Percentiles rank a stretch among this genome's conserved stretches.
phyloP scores from a whole-genome alignment of 2,113 vertebrate species.

The Anser cygnoides region DNA sequence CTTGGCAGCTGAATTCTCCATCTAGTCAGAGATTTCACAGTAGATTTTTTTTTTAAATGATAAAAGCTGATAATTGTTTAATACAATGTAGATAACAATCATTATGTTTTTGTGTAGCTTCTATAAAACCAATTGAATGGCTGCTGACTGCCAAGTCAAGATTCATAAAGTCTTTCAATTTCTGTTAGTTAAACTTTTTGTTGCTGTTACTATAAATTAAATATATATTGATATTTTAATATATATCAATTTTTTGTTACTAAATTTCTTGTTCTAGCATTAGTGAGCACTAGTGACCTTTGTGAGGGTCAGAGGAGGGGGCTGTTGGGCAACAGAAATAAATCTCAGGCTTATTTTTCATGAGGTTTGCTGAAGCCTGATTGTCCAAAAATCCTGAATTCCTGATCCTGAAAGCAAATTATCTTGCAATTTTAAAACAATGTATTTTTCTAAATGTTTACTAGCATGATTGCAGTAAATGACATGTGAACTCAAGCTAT shows the following conservation, averaged over 20 bases:
- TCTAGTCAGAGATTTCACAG: slow-evolving; percentile 69
- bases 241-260: too few species aligned
- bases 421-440: background rate
- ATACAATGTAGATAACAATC: background rate
- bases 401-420: background rate
- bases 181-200: background rate
- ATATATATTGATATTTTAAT: background rate
- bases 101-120: background rate
- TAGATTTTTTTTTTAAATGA: background rate
- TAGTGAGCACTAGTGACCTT: too few species aligned
- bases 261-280: background rate
- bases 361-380: background rate
- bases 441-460: background rate
- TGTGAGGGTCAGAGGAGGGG: background rate
- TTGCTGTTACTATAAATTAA: background rate
- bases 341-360: background rate
- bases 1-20: slow-evolving; percentile 65
- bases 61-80: background rate
- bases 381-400: background rate
- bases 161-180: background rate
- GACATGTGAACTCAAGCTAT: background rate
- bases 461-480: background rate
- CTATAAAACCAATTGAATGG: background rate
- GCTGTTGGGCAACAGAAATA: background rate
- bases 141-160: background rate